Evolutionary conservation across 2,888 invertebrate genomes (phyloP).

Genomic region (Buathra laborator): DNA sequence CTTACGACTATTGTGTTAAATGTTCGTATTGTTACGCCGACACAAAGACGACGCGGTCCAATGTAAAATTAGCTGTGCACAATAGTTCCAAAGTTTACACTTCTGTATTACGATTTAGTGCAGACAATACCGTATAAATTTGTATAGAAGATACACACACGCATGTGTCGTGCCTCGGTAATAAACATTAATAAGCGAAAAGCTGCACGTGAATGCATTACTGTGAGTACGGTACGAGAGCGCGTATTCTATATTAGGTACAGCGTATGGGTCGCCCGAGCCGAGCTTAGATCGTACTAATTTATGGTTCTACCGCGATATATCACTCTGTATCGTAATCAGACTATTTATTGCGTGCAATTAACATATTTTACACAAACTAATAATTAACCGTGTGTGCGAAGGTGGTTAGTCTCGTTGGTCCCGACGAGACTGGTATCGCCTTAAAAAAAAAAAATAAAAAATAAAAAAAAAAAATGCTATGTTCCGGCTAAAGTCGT

Average conservation of each 20-base stretch:
- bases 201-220: slow-evolving; percentile 48
- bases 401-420: slow-evolving; percentile 10
- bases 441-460: not conserved
- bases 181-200: slow-evolving; percentile 60
- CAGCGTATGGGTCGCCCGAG: slow-evolving; percentile 45
- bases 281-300: slow-evolving; percentile 67
- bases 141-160: not conserved
- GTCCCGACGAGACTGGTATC: slow-evolving; percentile 7
- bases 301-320: slow-evolving; percentile 63
- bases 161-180: slow-evolving; percentile 16
- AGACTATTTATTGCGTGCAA: slow-evolving; percentile 62
- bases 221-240: slow-evolving; percentile 43
- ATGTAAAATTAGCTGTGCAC: not conserved
- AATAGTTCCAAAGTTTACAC: not conserved
- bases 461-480: not conserved
- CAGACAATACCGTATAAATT: slow-evolving; percentile 6
- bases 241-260: slow-evolving; percentile 9
- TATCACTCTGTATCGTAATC: slow-evolving; percentile 66
- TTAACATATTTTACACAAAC: slow-evolving; percentile 59
- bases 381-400: slow-evolving; percentile 47
- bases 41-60: not conserved
- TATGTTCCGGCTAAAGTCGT: not conserved
- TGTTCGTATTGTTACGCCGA: not conserved
- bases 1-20: not conserved
- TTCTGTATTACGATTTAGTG: not conserved